These are phyloP conservation scores for Syngnathus scovelli DNA, from an alignment of 2,113 vertebrate genomes.

Conservation along the genomic window DNA sequence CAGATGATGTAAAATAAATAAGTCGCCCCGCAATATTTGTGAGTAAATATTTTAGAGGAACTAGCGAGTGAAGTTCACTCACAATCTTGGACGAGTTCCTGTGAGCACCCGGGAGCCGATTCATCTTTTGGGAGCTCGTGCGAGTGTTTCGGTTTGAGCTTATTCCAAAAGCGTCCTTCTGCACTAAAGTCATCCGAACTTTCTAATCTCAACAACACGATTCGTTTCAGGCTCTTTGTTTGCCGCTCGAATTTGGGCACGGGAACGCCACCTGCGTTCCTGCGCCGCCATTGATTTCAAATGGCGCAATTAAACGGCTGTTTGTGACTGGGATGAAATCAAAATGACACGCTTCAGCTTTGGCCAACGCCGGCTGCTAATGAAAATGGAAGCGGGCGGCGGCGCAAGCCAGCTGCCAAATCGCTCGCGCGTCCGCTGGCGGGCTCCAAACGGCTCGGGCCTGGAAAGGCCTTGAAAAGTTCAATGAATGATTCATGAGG, in stretches of 20 bases:
- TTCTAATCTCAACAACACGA: constrained; percentile 16
- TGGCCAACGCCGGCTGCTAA: constrained; percentile 41
- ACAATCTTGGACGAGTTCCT: constrained; percentile 3
- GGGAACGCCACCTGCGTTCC: constrained; percentile 59
- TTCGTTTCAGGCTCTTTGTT: constrained; percentile 56
- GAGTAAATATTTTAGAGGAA: constrained; percentile 1
- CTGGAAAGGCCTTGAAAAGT: constrained; percentile 19
- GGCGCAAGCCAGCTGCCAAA: constrained; percentile 58
- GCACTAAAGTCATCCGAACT: background rate
- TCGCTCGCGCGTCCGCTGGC: constrained; percentile 19
- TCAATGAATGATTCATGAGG: constrained; percentile 4
- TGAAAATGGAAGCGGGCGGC: constrained; percentile 52
- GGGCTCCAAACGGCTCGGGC: background rate
- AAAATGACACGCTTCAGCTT: constrained; percentile 53
- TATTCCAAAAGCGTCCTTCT: background rate
- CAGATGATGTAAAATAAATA: constrained; percentile 36
- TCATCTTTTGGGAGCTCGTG: background rate
- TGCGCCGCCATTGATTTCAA: constrained; percentile 54
- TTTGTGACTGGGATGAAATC: constrained; percentile 62
- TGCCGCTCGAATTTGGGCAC: constrained; percentile 34
- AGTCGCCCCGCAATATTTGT: constrained; percentile 21
- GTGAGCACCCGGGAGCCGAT: background rate
- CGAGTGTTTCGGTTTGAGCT: background rate
- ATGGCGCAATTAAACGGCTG: constrained; percentile 58
- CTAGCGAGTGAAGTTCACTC: constrained; percentile 2